A percentile compares a stretch with the other conserved stretches of the same genome.
These are phyloP conservation scores for Labeo catla DNA, from an alignment of 2,113 vertebrate species.

Conservation along the genomic window DNA sequence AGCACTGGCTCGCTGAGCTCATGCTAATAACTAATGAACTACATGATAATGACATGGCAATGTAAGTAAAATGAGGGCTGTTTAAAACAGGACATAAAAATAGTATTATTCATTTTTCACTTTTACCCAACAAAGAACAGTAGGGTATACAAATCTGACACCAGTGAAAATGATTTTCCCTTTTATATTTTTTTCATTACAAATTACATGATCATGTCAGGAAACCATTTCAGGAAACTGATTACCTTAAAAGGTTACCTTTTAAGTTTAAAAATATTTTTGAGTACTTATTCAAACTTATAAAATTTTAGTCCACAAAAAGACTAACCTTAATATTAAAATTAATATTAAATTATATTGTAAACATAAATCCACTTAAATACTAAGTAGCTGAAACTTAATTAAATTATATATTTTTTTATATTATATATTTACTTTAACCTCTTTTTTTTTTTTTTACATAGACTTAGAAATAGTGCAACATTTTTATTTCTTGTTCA, in stretches of 20 bases:
- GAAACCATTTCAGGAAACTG: background rate
- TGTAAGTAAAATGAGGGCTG: background rate
- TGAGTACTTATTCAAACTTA: no score
- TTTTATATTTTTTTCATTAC: background rate
- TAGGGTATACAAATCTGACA: background rate
- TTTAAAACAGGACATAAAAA: conserved; percentile 24
- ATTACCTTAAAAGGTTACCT: background rate
- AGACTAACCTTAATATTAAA: background rate
- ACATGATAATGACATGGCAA: conserved; percentile 39
- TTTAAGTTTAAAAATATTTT: no score
- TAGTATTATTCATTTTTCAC: background rate
- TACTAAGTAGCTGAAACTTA: background rate
- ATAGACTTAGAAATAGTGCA: background rate
- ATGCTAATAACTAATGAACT: conserved; percentile 55
- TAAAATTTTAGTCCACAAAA: background rate
- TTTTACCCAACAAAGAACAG: background rate
- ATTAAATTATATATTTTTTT: no score
- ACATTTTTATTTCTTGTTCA: background rate
- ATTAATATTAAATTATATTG: background rate
- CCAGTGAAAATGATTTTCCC: background rate
- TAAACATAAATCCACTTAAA: background rate
- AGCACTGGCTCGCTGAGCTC: conserved; percentile 16
- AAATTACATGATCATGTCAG: no score
- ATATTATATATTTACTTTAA: no score
- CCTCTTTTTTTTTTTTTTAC: no score